Evolutionary conservation across 2,888 invertebrate genomes (phyloP), one percentile per base, ranked within the genome.

Genomic region (Drosophila testacea): DNA sequence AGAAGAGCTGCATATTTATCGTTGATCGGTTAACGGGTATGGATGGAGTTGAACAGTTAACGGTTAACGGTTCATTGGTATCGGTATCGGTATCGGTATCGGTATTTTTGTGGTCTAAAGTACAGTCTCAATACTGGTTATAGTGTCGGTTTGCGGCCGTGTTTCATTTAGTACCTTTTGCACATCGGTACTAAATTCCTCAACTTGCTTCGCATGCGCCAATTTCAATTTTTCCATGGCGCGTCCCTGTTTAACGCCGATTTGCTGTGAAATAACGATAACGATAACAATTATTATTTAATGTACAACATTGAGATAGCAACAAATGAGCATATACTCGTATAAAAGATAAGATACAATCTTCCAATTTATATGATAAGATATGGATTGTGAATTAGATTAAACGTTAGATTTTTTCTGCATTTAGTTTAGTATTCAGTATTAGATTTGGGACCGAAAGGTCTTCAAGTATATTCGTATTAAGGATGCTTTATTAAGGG

Each of bases 181-280:
- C 83, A 97, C 95, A 91, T 97, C 97, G 92, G 96, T 96, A 73
- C 95, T 95, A 72, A 98, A 94, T 91, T 97, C 97, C 81, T 98
- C 97, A 90, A 97, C 94, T 91, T 98, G 98, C 90, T 98, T 97
- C 89, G 97, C 97, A 91, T 99, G 99, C 44, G 96, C 96, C 60
- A 96, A 95, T 91, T 97, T 97, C 77, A 99, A 93, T 92, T 98
- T 97, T 79, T 98, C 98, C 92, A 96, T 97, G 91, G 98, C 98
- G 77, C 98, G 96, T 66, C 95, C 95, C 89, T 98, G 98, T 89
- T 98, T 97, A 91, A 98, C 97, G 63, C 96, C 96, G 57, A 96
- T 96, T 72, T 95, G 95, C 94, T 95, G 92, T 3, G 54, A 56
- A 56, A 59, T 27, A 63, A 50, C 16, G 63, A 67, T 34, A 75